phyloP scores from a whole-genome alignment of 2,888 invertebrate genomes.

The Andrena dorsata region DNA sequence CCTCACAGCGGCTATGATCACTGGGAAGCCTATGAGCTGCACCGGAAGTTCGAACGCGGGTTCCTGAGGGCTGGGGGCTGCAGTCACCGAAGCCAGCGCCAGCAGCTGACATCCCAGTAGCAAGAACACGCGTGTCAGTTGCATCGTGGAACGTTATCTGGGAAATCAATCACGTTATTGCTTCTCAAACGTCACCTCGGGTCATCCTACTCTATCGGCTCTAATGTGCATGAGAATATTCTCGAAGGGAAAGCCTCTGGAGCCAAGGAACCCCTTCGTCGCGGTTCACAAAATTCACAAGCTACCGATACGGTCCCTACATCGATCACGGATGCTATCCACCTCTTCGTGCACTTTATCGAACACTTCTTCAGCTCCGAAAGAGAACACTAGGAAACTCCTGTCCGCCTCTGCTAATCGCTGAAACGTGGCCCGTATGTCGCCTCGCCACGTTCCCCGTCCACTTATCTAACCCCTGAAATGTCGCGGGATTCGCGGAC shows the following conservation, averaged over 20 bases:
- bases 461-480: neutral
- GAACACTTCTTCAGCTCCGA: neutral
- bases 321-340: neutral
- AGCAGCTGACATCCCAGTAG: slow-evolving; percentile 77
- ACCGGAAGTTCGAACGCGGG: slow-evolving; percentile 92
- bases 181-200: neutral
- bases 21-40: slow-evolving; percentile 93
- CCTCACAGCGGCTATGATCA: slow-evolving; percentile 92
- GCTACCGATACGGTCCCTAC: neutral
- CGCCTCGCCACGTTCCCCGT: neutral
- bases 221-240: no score
- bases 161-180: slow-evolving; percentile 25
- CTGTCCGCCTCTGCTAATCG: neutral
- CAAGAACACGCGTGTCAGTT: slow-evolving; percentile 73
- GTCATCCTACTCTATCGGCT: neutral
- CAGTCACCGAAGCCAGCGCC: slow-evolving; percentile 74
- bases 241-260: no score
- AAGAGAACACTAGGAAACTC: neutral
- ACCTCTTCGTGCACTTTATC: neutral
- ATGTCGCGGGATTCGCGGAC: slow-evolving; percentile 4
- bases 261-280: no score
- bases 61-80: slow-evolving; percentile 84
- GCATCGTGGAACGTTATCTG: slow-evolving; percentile 72
- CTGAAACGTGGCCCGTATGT: neutral
- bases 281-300: slow-evolving; percentile 5